Evolutionary conservation across 1,140 invertebrate genomes (phyloP).

Genomic region (Pseudomyrmex concolor): DNA sequence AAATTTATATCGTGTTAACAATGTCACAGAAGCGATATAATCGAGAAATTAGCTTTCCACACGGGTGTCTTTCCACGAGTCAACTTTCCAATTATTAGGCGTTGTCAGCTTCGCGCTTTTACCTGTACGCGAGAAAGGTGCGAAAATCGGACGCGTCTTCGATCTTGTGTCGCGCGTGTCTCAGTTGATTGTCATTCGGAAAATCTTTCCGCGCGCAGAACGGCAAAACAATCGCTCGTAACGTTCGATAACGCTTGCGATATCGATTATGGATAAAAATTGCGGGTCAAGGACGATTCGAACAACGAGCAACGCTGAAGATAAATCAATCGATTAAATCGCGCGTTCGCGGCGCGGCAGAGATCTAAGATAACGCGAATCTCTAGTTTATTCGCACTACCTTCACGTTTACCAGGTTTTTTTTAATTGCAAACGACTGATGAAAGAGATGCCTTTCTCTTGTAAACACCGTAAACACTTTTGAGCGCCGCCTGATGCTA

Average conservation of each 20-base stretch:
- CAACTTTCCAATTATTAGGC: slow-evolving; percentile 58
- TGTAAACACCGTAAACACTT: no score
- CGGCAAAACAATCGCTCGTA: slow-evolving; percentile 9
- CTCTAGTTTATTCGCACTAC: no score
- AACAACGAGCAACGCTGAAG: neutral
- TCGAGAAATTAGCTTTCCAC: slow-evolving; percentile 21
- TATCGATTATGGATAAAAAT: slow-evolving; percentile 29
- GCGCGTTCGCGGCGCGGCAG: no score
- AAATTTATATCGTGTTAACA: slow-evolving; percentile 16
- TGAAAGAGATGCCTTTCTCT: no score
- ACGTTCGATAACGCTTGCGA: neutral
- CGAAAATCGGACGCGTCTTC: neutral
- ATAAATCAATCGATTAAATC: slow-evolving; percentile 29
- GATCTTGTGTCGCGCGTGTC: neutral
- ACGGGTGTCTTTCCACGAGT: slow-evolving; percentile 19
- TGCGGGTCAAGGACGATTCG: slow-evolving; percentile 31
- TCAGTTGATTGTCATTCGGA: slow-evolving; percentile 16
- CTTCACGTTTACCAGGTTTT: neutral
- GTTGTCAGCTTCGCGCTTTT: slow-evolving; percentile 52
- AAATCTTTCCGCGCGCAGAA: slow-evolving; percentile 7
- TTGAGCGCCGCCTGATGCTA: no score
- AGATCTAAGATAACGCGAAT: no score
- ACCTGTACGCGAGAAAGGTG: slow-evolving; percentile 40
- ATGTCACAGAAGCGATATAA: slow-evolving; percentile 21
- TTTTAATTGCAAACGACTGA: no score